phyloP scores from a whole-genome alignment of 2,113 vertebrate species.

The Gorilla gorilla region DNA sequence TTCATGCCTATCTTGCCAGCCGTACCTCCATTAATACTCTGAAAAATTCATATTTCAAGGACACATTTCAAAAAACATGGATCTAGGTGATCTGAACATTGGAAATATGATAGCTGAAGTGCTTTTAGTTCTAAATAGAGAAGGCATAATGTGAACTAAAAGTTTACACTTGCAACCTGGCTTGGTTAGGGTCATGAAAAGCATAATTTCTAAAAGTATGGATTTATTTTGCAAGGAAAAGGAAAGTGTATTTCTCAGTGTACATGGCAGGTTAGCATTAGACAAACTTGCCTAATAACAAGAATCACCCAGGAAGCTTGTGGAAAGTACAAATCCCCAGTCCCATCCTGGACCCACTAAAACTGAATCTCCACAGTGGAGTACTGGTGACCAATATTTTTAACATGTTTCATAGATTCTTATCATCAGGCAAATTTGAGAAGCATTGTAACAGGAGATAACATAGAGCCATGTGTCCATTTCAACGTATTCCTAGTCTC shows the following conservation, averaged over 20 bases:
- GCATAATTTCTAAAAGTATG: neutral
- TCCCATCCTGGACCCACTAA: neutral
- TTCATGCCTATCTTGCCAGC: neutral
- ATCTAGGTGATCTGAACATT: neutral
- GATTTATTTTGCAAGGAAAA: neutral
- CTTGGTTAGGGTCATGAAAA: neutral
- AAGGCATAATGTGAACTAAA: neutral
- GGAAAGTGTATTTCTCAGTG: neutral
- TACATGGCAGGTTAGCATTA: neutral
- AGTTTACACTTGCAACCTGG: neutral
- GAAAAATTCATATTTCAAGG: neutral
- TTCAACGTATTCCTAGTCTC: neutral
- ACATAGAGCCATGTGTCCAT: neutral
- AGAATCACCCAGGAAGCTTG: neutral
- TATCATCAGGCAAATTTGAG: neutral
- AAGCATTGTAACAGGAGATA: neutral
- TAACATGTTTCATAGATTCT: neutral
- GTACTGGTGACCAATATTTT: neutral
- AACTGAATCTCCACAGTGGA: neutral
- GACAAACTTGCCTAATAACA: no score
- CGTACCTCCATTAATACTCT: neutral
- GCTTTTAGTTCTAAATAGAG: neutral
- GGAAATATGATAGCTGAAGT: neutral
- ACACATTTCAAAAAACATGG: neutral
- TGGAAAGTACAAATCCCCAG: neutral